Percentiles rank a stretch among this genome's conserved stretches.
Conservation (phyloP, 1,140 invertebrate genomes). For the Leptinotarsa defecta region DNA sequence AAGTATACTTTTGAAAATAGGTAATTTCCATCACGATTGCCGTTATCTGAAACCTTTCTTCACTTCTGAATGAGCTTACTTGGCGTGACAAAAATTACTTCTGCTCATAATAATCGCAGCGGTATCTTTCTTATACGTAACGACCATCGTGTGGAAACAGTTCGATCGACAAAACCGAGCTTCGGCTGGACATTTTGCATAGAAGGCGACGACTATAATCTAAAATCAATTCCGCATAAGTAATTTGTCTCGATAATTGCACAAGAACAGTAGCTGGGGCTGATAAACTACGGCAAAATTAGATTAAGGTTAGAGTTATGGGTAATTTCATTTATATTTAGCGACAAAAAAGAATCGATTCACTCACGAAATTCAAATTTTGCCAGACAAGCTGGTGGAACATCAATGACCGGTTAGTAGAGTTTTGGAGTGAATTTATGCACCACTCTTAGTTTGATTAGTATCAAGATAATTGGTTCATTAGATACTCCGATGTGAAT, state of each 20-base stretch:
- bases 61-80: no score
- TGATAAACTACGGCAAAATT: constrained; percentile 21
- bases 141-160: background rate
- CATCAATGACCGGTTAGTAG: no score
- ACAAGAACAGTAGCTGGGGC: background rate
- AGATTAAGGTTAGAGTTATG: constrained; percentile 20
- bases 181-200: constrained; percentile 3
- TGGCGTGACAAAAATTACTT: background rate
- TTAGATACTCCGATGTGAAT: no score
- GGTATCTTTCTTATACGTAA: background rate
- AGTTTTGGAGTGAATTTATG: no score
- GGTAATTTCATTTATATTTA: background rate
- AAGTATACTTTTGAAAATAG: no score
- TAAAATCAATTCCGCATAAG: constrained; percentile 31
- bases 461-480: no score
- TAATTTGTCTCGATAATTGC: constrained; percentile 32
- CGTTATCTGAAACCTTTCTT: no score
- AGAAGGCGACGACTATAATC: constrained; percentile 22
- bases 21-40: no score
- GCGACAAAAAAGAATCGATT: background rate
- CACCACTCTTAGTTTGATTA: no score
- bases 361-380: constrained; percentile 11
- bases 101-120: background rate
- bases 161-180: background rate
- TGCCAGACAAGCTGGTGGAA: no score